Conservation (phyloP, 1,140 invertebrate species). For the Macrosteles quadrilineatus region DNA sequence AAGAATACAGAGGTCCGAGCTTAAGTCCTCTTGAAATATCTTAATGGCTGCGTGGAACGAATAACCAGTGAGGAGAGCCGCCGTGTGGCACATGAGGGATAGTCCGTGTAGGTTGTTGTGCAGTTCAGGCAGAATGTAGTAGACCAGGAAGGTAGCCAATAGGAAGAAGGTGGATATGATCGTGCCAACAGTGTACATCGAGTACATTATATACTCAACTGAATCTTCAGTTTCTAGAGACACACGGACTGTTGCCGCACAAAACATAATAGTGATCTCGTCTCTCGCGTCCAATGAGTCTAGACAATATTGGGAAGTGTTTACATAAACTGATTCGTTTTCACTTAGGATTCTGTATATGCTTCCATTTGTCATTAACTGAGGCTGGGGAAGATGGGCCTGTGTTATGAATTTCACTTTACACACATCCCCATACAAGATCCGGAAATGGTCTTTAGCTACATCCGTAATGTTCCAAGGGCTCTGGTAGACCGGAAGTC, state of each 20-base stretch:
- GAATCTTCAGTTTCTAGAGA: not conserved
- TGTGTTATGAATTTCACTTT: not conserved
- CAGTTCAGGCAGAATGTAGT: not conserved
- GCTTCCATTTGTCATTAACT: not conserved
- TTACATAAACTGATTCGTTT: not conserved
- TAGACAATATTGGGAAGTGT: not conserved
- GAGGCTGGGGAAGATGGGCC: not conserved
- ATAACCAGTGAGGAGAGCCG: not conserved
- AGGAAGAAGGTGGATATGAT: not conserved
- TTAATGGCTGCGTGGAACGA: too few relatives aligned
- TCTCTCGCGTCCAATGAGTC: not conserved
- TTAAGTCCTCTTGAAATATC: too few relatives aligned
- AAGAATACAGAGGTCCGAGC: too few relatives aligned
- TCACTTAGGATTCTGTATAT: not conserved
- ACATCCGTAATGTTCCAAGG: not conserved
- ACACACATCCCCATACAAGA: not conserved
- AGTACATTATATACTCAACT: too few relatives aligned
- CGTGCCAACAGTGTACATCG: not conserved
- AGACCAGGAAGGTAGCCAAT: not conserved
- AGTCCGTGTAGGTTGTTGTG: not conserved
- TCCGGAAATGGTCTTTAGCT: not conserved
- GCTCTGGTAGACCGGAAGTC: not conserved
- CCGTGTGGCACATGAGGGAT: not conserved
- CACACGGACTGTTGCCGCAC: not conserved
- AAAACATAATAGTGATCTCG: not conserved